A percentile compares a stretch with the other conserved stretches of the same genome.
Evolutionary conservation across 2,888 invertebrate species (phyloP).

Genomic region (Synergus laeviventris): DNA sequence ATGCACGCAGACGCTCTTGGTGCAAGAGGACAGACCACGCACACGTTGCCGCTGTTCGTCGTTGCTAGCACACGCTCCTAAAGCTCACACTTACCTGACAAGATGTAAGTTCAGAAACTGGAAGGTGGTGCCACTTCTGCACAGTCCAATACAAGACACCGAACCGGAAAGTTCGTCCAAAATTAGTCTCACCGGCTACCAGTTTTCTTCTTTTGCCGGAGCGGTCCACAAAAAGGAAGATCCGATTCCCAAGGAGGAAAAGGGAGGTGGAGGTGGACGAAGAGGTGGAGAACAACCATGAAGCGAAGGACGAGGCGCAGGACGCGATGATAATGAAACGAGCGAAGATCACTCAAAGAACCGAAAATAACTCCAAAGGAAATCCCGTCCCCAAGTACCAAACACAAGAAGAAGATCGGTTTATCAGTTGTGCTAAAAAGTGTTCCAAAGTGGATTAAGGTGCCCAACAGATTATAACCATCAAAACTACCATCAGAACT

Average conservation of each 20-base stretch:
- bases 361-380: slow-evolving; percentile 35
- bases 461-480: neutral
- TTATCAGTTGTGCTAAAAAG: slow-evolving; percentile 33
- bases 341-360: slow-evolving; percentile 56
- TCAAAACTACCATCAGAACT: too few relatives aligned
- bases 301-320: slow-evolving; percentile 44
- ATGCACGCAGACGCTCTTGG: slow-evolving; percentile 71
- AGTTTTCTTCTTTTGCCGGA: slow-evolving; percentile 34
- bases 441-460: slow-evolving; percentile 52
- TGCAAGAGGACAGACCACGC: slow-evolving; percentile 58
- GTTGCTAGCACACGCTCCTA: slow-evolving; percentile 60
- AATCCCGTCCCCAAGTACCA: slow-evolving; percentile 27
- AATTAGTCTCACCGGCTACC: slow-evolving; percentile 52
- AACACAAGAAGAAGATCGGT: slow-evolving; percentile 10
- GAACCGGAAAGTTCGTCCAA: slow-evolving; percentile 72
- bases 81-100: slow-evolving; percentile 76
- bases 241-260: slow-evolving; percentile 43
- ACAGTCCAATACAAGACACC: slow-evolving; percentile 76
- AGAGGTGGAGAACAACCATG: slow-evolving; percentile 43
- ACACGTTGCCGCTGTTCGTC: slow-evolving; percentile 74
- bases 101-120: slow-evolving; percentile 75
- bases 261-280: slow-evolving; percentile 51
- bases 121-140: slow-evolving; percentile 68
- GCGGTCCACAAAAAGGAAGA: slow-evolving; percentile 37
- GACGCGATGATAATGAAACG: slow-evolving; percentile 63